Evolutionary conservation across 2,113 vertebrate genomes (phyloP).

Genomic region (Dromiciops gliroides): DNA sequence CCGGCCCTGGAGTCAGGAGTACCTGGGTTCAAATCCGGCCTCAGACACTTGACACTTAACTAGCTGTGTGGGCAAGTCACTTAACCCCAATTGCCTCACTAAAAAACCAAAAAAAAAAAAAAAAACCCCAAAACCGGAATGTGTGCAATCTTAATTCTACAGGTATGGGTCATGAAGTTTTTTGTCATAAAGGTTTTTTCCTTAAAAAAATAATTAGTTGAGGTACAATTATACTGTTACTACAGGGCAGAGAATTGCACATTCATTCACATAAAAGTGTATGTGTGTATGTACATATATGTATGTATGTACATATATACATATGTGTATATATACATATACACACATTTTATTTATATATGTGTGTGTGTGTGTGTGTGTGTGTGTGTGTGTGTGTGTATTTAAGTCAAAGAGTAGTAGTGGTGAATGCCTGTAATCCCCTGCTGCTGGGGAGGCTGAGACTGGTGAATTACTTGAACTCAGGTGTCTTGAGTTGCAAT

Average conservation of each 20-base stretch:
- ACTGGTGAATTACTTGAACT: not conserved
- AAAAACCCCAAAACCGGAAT: not conserved
- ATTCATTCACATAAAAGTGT: not conserved
- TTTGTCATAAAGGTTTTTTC: not conserved
- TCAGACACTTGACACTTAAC: too few species aligned
- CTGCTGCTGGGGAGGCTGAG: not conserved
- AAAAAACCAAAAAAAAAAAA: too few species aligned
- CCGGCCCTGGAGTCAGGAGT: too few species aligned
- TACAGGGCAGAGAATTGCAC: not conserved
- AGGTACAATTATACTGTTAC: not conserved
- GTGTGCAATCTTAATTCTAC: not conserved
- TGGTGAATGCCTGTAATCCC: not conserved
- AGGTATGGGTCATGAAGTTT: not conserved
- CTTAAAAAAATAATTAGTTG: not conserved
- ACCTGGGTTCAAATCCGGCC: too few species aligned
- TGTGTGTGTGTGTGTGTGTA: too few species aligned
- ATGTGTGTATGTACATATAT: too few species aligned
- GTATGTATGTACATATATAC: too few species aligned
- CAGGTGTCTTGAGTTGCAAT: not conserved
- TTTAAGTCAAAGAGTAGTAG: not conserved
- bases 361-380: too few species aligned
- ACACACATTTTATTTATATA: too few species aligned
- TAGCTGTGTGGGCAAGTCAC: too few species aligned
- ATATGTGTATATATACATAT: too few species aligned
- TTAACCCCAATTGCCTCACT: too few species aligned